Base-by-base conservation (phyloP, 2,888 invertebrate species). In the Ectemnius lituratus region DNA sequence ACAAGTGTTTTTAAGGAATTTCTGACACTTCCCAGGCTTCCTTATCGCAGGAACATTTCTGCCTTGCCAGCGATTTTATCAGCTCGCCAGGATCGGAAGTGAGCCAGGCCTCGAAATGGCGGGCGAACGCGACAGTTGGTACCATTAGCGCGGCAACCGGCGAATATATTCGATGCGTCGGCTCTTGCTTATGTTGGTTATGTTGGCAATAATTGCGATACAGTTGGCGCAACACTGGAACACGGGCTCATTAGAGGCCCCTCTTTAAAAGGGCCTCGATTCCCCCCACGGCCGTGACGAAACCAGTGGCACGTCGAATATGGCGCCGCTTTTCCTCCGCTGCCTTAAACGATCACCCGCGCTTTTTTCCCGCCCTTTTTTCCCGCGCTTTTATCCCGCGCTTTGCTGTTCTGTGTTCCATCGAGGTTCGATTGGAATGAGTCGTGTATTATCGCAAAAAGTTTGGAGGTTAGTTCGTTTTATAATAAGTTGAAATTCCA, bases 251-350 rank as follows among this genome's bases (percentile, higher is more conserved):
- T 37, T 37, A 37, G 37, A 37, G 37, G 5, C 37, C 37, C 37
- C 37, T 11, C 11, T 37, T 37, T 8, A 37, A 70, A 49, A 18
- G 70, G 76, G 73, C 66, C 75, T 78, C 69, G 72, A 79, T 71
- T 72, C 70, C 74, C 67, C 70, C 72, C 67, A 64, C 66, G 73
- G 75, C 76, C 78, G 79, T 83, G 81, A 79, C 79, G 78, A 86
- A 87, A 88, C 86, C 77, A 78, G 79, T 79, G 78, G 83, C 68
- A 14, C 23, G 76, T 82, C 85, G 76, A 81, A 87, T 87, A 87
- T 83, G 85, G 84, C 84, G 82, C 84, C 86, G 86, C 82, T 85
- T 86, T 87, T 87, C 84, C 82, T 70, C 14, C 52, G 16, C 16
- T 52, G 52, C 52, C 52, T 14, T 52, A 52, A 52, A 52, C 70